A percentile compares a stretch with the other conserved stretches of the same genome.
Conservation (phyloP, 2,888 invertebrate genomes). For the Idaea dimidiata region DNA sequence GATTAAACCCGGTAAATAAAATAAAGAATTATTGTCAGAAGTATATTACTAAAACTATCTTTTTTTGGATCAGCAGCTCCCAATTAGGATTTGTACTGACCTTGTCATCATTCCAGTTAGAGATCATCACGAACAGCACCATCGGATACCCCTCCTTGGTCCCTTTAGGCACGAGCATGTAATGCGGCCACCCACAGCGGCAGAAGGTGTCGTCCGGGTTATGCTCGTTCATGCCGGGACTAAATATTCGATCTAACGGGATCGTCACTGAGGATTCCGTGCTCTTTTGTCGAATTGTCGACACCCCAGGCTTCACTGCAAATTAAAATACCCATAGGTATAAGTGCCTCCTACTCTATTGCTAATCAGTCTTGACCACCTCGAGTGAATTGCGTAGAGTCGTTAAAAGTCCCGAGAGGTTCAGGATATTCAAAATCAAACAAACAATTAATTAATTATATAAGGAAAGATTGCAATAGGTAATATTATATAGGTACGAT, state of each 20-base stretch:
- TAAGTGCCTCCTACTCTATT: no score
- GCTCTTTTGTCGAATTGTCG: slow-evolving; percentile 84
- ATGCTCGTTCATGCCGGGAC: slow-evolving; percentile 72
- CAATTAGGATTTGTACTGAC: slow-evolving; percentile 54
- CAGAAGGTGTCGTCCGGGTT: slow-evolving; percentile 85
- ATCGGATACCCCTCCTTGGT: slow-evolving; percentile 83
- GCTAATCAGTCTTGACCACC: no score
- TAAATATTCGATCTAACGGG: slow-evolving; percentile 90
- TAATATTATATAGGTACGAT: no score
- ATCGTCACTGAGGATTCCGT: slow-evolving; percentile 89
- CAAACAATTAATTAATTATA: no score
- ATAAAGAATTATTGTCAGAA: no score
- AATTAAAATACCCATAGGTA: not conserved
- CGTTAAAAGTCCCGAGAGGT: no score
- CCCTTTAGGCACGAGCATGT: slow-evolving; percentile 89
- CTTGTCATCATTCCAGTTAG: slow-evolving; percentile 85
- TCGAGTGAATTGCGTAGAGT: no score
- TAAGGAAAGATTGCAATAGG: no score
- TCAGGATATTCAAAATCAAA: no score
- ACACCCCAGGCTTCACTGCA: slow-evolving; percentile 84
- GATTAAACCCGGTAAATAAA: no score
- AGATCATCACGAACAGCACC: slow-evolving; percentile 89
- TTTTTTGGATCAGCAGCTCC: no score
- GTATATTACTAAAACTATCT: no score
- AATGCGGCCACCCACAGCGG: slow-evolving; percentile 94